A percentile compares a stretch with the other conserved stretches of the same genome.
These are phyloP conservation scores for Cydia pomonella DNA, from an alignment of 1,140 invertebrate genomes.

Conservation along the genomic window DNA sequence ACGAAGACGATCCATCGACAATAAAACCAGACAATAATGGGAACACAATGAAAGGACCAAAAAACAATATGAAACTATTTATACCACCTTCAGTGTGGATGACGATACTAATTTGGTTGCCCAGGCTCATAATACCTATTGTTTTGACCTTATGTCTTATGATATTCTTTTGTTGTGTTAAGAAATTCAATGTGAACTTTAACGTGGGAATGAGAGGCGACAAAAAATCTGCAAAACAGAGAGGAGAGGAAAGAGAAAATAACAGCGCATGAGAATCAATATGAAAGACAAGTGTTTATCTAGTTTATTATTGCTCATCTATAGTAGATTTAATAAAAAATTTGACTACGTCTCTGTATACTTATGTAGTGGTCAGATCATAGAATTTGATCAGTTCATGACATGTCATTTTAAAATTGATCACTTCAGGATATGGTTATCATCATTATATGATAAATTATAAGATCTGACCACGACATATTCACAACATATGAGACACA, in stretches of 20 bases:
- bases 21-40: not conserved
- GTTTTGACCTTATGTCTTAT: not conserved
- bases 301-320: too few species aligned
- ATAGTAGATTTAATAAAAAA: too few species aligned
- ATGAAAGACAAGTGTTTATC: too few species aligned
- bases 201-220: not conserved
- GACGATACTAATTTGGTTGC: not conserved
- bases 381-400: too few species aligned
- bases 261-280: too few species aligned
- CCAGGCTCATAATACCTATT: not conserved
- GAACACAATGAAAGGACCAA: not conserved
- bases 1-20: not conserved
- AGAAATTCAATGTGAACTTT: not conserved
- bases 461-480: too few species aligned
- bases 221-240: not conserved
- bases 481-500: too few species aligned
- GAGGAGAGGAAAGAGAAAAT: not conserved
- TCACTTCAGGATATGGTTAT: too few species aligned
- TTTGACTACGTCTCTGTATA: too few species aligned
- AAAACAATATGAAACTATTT: not conserved
- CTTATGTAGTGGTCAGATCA: too few species aligned
- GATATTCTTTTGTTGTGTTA: slow-evolving; percentile 8
- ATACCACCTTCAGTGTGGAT: not conserved
- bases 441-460: too few species aligned
- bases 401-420: too few species aligned